Base-by-base conservation (phyloP, 1,140 invertebrate species). In the Drosophila pseudoobscura region DNA sequence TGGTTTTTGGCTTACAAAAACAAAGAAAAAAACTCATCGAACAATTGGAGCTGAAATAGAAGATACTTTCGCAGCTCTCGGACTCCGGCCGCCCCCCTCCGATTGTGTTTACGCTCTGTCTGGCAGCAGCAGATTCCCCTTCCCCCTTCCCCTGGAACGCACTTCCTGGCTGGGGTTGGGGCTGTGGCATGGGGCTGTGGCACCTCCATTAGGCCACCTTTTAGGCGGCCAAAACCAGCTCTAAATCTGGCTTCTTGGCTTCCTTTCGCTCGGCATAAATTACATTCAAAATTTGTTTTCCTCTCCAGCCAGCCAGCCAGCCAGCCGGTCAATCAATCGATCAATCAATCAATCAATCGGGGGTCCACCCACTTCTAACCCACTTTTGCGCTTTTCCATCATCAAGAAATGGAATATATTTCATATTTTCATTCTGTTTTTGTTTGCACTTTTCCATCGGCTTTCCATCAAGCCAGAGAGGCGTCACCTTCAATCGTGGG, bases 301-400 rank as follows among this genome's bases (percentile, higher is more conserved):
- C 65, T 20, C 13, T 13, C 35, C 35, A 39, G 51, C 65, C 17
- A 17, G 17, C 35, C 35, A 39, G 51, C 65, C 17, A 17, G 17
- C 17, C 17, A 17, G 17, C 17, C 17, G 17, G 17, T 17, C 68
- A 59, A 45, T 49, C 66, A 66, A 68, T 84, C 80, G 58, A 78
- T 83, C 74, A 66, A 68, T 84, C 80, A 61, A 78, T 63, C 76
- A 79, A 78, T 85, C 74, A 87, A 78, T 87, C 82, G 22, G 60
- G 31, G 53, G 31, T 53, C 61, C 52, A 54, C 75, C 77, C 64
- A 70, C 68, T 51, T 70, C 44, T 85, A 85, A 85, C 82, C 82
- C 70, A 87, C 78, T 87, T 85, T 78, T 20, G 1, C 20, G 20
- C 20, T 20, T 20, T 20, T 64, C 53, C 44, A 43, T 45, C 63